Base-by-base conservation (phyloP, 2,113 vertebrate genomes). In the Raja brachyura region DNA sequence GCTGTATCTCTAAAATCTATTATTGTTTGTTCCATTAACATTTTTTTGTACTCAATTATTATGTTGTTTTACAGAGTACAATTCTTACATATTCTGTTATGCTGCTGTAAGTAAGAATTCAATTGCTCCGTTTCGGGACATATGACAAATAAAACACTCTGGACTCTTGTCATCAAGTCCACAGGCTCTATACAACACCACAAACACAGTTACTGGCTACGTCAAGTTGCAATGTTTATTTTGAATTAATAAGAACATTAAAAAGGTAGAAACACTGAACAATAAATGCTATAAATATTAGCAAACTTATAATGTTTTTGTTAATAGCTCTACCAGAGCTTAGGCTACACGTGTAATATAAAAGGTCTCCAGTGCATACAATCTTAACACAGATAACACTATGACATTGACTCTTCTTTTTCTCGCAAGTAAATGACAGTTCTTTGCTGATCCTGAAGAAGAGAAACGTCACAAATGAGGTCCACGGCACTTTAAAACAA, bases 281-380 rank as follows among this genome's bases (percentile, higher is more conserved):
- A 94, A 93, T n/a, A 31, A 73, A 88, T 31, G 59, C 94, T 96
- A 94, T 96, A 96, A 96, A 96, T 96, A 96, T 96, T 96, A 96
- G 96, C 95, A 96, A 94, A 95, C 95, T 93, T 96, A 95, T 95
- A 96, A 94, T 86, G 93, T 68, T 93, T 95, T 94, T 95, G 95
- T 96, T 96, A 96, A 96, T 96, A 96, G 94, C 95, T 95, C 96
- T 94, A 96, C 94, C 95, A 96, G 94, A 95, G 93, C 94, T 95
- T 94, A 78, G 93, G 95, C 94, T 96, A 96, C 93, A 95, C 95
- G 95, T 94, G 93, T 96, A 95, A 95, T 95, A 94, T 0, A 95
- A 94, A 93, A 88, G 68, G 61, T 94, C 94, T 95, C 95, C 96
- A 96, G 96, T 96, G 96, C 96, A 96, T 96, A 96, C 95, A 94